Evolutionary conservation across 1,140 invertebrate genomes (phyloP), one percentile per base, ranked within the genome.

Genomic region (Solen grandis): DNA sequence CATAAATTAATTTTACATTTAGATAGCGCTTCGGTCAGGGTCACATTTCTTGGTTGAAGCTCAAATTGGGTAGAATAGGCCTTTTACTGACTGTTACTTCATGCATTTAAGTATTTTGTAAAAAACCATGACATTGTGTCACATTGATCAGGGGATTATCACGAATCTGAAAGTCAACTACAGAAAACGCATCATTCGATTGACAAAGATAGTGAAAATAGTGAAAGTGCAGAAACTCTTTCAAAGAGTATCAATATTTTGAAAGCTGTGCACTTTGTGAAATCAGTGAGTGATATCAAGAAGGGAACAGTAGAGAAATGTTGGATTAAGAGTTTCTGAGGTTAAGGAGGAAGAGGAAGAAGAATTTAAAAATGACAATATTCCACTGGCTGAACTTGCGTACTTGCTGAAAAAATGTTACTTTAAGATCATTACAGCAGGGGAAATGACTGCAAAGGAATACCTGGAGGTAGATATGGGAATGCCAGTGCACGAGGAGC

Each of bases 191-290:
- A n/a, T n/a, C n/a, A n/a, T n/a, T n/a, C n/a, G n/a, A n/a, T n/a
- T n/a, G n/a, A n/a, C n/a, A n/a, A n/a, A n/a, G n/a, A 41, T 66
- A 35, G 68, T n/a, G n/a, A n/a, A n/a, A n/a, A 35, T n/a, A 10
- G 22, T 2, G 65, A 50, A 10, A 72, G 38, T 55, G 68, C n/a
- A n/a, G 54, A 72, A 4, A 35, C n/a, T n/a, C 5, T 72, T 4
- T 72, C 68, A 5, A 72, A 72, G 27, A 55, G 68, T 57, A 38
- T 72, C n/a, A 72, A 31, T 55, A 54, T 72, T 1, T 19, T 72
- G 27, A 54, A 72, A 55, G 68, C 68, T 38, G 22, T 72, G 5
- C 50, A 25, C 1, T 72, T 16, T 8, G 31, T 72, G n/a, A 35
- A 19, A 35, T 31, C 68, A 35, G 27, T 72, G 46, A 72, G 57